These are phyloP conservation scores for Drosophila lacteicornis DNA, from an alignment of 1,140 invertebrate species.

Conservation along the genomic window DNA sequence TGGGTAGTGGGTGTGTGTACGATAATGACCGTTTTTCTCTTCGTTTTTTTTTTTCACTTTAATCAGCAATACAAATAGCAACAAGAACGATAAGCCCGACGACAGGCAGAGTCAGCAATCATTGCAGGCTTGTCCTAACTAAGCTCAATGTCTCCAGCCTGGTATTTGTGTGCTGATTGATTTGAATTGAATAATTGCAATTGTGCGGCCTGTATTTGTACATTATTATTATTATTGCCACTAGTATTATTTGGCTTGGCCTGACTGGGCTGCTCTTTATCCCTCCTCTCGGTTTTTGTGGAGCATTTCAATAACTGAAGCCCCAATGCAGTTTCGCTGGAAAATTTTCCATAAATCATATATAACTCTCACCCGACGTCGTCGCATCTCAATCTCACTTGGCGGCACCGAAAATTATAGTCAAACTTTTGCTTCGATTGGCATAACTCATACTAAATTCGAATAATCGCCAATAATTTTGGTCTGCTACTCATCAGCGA, in stretches of 20 bases:
- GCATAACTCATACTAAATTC: conserved; percentile 74
- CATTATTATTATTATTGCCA: conserved; percentile 28
- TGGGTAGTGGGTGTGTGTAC: conserved; percentile 31
- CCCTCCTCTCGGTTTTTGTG: no score
- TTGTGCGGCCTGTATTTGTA: conserved; percentile 51
- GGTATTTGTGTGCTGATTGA: conserved; percentile 71
- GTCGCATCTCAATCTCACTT: conserved; percentile 27
- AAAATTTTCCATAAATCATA: neutral
- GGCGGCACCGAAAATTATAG: conserved; percentile 7
- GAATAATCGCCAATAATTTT: conserved; percentile 62
- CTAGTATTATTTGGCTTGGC: conserved; percentile 12
- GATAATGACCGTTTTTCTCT: conserved; percentile 55
- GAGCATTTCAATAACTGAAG: no score
- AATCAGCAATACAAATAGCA: conserved; percentile 61
- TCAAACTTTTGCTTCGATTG: conserved; percentile 61
- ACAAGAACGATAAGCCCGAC: conserved; percentile 39
- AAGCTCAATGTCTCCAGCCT: conserved; percentile 75
- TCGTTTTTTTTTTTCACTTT: conserved; percentile 57
- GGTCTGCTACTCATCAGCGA: neutral
- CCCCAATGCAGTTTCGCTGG: no score
- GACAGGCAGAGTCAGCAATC: conserved; percentile 60
- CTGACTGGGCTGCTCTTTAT: neutral
- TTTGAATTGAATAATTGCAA: conserved; percentile 85
- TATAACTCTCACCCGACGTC: conserved; percentile 40
- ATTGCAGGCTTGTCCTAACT: conserved; percentile 71